Conservation (phyloP, 2,797 vertebrate genomes). For the Aldrovandia affinis region DNA sequence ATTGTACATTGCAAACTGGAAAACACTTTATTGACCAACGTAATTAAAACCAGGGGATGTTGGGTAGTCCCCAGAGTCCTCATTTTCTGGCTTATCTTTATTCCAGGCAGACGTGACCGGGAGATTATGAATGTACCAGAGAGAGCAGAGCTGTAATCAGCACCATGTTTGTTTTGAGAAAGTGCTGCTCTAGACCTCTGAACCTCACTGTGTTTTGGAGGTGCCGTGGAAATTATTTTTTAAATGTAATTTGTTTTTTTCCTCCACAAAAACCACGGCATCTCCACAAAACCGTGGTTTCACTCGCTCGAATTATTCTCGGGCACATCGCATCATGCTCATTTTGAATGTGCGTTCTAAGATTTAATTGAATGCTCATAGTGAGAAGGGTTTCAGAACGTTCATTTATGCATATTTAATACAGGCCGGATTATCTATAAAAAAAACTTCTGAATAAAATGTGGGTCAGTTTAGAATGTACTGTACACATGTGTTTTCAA, state of each 20-base stretch:
- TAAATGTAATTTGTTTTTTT: background rate
- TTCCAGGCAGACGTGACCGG: conserved; percentile 19
- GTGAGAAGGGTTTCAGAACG: background rate
- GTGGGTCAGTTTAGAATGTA: no score
- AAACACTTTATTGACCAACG: conserved; percentile 31
- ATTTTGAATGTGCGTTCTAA: no score
- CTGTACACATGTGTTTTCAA: background rate
- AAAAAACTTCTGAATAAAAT: no score
- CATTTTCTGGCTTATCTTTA: conserved; percentile 21
- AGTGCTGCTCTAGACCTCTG: background rate
- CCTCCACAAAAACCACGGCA: no score
- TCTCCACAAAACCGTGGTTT: no score
- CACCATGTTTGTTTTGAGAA: background rate
- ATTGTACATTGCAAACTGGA: conserved; percentile 22
- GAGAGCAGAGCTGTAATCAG: background rate
- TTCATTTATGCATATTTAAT: background rate
- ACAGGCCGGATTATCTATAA: background rate
- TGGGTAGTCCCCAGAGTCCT: conserved; percentile 6
- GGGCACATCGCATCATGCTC: background rate
- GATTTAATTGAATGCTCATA: background rate
- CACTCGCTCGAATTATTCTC: background rate
- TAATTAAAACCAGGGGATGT: conserved; percentile 35
- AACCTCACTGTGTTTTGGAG: background rate
- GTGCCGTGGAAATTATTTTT: conserved; percentile 6
- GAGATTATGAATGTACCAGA: conserved; percentile 35